Percentiles rank a stretch among this genome's conserved stretches.
Conservation (phyloP, 2,888 invertebrate species). For the Helicoverpa assulta region DNA sequence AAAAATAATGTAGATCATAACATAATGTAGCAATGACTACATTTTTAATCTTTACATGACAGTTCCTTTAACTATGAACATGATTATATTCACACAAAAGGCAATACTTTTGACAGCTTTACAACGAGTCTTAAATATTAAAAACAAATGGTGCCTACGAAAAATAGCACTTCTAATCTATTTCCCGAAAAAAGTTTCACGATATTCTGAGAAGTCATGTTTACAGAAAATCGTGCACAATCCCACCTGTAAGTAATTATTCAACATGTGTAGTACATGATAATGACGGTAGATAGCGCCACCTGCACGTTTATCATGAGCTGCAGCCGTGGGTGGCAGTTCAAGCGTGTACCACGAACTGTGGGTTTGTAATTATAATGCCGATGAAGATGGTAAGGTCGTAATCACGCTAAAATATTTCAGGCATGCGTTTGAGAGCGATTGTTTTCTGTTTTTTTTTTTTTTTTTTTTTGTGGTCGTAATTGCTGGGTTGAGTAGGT, state of each 20-base stretch:
- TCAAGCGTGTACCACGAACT: slow-evolving; percentile 44
- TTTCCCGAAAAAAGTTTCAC: not conserved
- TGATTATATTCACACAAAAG: too few species aligned
- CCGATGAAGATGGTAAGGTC: slow-evolving; percentile 27
- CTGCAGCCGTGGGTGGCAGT: slow-evolving; percentile 37
- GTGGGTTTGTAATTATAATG: slow-evolving; percentile 38
- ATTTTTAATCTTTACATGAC: too few species aligned
- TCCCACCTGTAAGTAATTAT: slow-evolving; percentile 44
- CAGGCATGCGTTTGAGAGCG: slow-evolving; percentile 2
- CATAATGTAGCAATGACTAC: too few species aligned
- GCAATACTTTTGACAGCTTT: too few species aligned
- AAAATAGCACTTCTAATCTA: not conserved
- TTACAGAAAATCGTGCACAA: slow-evolving; percentile 33
- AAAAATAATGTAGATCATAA: not conserved
- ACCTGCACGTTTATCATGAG: slow-evolving; percentile 57
- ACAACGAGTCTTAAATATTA: too few species aligned
- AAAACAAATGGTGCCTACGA: too few species aligned
- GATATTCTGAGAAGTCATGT: not conserved
- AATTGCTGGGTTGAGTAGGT: slow-evolving; percentile 24
- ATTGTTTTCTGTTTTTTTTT: slow-evolving; percentile 18
- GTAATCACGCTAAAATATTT: slow-evolving; percentile 38
- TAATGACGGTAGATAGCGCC: slow-evolving; percentile 46
- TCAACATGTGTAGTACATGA: slow-evolving; percentile 42
- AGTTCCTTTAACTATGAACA: too few species aligned
- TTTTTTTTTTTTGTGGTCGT: slow-evolving; percentile 12